Evolutionary conservation across 2,797 vertebrate species (phyloP).

Genomic region (Myotis findleyi): DNA sequence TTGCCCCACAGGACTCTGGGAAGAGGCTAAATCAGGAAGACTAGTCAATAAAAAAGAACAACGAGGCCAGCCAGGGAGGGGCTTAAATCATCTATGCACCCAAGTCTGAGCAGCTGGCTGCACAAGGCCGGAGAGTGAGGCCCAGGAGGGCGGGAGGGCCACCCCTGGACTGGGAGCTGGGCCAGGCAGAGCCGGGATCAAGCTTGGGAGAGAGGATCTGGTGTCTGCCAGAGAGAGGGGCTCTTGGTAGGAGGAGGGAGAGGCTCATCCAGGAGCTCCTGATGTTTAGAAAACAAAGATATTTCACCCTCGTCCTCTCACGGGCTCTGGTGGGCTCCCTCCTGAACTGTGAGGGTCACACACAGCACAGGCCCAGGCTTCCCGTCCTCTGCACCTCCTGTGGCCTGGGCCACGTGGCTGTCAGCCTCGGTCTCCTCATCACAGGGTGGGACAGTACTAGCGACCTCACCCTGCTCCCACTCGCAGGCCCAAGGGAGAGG

Average conservation of each 20-base stretch:
- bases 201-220: background rate
- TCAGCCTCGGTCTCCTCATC: background rate
- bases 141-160: background rate
- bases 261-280: background rate
- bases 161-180: background rate
- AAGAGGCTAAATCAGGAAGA: conserved; percentile 50
- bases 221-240: background rate
- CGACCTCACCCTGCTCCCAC: background rate
- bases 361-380: background rate
- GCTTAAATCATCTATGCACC: background rate
- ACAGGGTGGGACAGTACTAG: background rate
- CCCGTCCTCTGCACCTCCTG: rapidly evolving
- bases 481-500: background rate
- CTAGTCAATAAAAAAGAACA: conserved; percentile 38
- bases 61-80: background rate
- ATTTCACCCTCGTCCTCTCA: background rate
- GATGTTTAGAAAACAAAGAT: background rate
- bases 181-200: background rate
- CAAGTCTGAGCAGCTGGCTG: background rate
- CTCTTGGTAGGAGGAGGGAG: background rate
- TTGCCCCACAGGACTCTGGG: background rate
- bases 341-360: rapidly evolving
- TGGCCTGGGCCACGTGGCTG: background rate
- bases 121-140: background rate
- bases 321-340: background rate